Evolutionary conservation across 2,888 invertebrate species (phyloP), one percentile per base, ranked within the genome.

Genomic region (Euplagia quadripunctaria): DNA sequence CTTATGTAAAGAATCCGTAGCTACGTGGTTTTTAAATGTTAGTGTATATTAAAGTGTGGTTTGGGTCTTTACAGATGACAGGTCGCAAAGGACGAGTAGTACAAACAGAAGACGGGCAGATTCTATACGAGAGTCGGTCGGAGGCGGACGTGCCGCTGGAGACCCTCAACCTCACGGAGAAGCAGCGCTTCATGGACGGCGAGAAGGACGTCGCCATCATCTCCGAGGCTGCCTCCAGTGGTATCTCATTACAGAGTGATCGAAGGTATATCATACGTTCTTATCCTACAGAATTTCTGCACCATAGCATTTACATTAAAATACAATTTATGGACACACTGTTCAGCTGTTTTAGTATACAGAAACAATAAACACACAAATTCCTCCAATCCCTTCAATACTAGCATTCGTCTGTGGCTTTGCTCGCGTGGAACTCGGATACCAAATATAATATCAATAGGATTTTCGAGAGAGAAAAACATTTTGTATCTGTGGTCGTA

Each of bases 151-250:
- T 99, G 64, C 99, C 99, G 0, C 96, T 99, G 52, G 99, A 99
- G 96, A 98, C 99, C 0, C 97, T 99, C 75, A 99, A 99, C 96
- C 97, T 99, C 74, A 99, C 99, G 1, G 98, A 98, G 94, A 98
- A 98, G 92, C 97, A 97, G 86, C 96, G 97, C 77, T 99, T 99
- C 94, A 99, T 99, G 99, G 98, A 99, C 92, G 99, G 99, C 0
- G 98, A 99, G 92, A 99, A 99, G 94, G 98, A 98, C 88, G 98
- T 99, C 46, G 99, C 99, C 52, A 99, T 99, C 86, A 99, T 99
- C 83, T 99, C 99, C 0, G 99, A 99, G 94, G 99, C 99, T 0
- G 99, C 99, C 8, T 99, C 99, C 83, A 99, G 99, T 82, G 99
- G 99, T 91, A 99, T 99, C 86, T 99, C 99, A 0, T 94, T 99